Conservation (phyloP, 1,140 invertebrate genomes). For the Musca domestica region DNA sequence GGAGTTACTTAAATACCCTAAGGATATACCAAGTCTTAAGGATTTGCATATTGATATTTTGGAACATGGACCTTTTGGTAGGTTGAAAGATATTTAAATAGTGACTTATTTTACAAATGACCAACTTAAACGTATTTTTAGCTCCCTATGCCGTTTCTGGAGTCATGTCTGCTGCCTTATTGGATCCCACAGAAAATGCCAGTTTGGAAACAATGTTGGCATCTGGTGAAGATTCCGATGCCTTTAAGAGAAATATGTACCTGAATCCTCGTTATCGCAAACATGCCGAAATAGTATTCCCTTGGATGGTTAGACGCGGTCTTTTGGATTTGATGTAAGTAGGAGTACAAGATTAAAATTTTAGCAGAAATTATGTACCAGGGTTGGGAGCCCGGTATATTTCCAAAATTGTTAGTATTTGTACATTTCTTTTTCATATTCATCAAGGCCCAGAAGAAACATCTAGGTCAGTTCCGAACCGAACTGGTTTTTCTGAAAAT, state of each 20-base stretch:
- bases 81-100: neutral
- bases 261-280: conserved; percentile 29
- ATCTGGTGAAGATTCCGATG: conserved; percentile 27
- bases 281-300: conserved; percentile 4
- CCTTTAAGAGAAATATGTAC: conserved; percentile 33
- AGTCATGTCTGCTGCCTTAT: conserved; percentile 24
- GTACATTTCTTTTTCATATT: too few species aligned
- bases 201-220: conserved; percentile 31
- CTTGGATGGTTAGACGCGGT: conserved; percentile 7
- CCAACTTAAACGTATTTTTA: conserved; percentile 3
- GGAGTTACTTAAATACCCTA: conserved; percentile 34
- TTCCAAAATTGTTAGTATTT: too few species aligned
- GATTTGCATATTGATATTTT: conserved; percentile 30
- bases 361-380: too few species aligned
- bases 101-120: neutral
- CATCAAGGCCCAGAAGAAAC: too few species aligned
- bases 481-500: too few species aligned
- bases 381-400: too few species aligned
- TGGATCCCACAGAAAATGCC: conserved; percentile 30
- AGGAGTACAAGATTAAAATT: too few species aligned
- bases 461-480: too few species aligned
- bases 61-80: conserved; percentile 24
- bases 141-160: neutral
- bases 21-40: conserved; percentile 28
- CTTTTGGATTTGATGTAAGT: conserved; percentile 29